Conservation (phyloP, 2,113 vertebrate species). For the Romanogobio albipinnatus region DNA sequence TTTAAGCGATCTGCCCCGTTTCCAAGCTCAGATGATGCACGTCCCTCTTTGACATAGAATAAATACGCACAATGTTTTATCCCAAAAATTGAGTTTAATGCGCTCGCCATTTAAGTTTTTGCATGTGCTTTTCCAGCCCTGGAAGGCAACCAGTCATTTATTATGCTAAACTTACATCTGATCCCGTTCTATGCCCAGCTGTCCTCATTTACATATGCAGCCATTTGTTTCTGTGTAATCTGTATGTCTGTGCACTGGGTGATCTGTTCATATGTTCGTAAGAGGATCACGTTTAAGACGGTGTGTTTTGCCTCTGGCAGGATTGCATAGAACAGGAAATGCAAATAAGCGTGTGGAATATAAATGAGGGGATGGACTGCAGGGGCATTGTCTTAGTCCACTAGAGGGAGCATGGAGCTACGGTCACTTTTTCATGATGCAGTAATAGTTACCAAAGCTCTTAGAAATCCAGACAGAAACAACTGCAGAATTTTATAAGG, state of each 20-base stretch:
- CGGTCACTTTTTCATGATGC: slow-evolving; percentile 25
- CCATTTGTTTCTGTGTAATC: slow-evolving; percentile 23
- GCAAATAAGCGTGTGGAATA: background rate
- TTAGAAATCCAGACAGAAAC: background rate
- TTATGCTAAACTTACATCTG: slow-evolving; percentile 25
- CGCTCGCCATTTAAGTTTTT: background rate
- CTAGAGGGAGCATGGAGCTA: slow-evolving; percentile 71
- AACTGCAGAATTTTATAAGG: background rate
- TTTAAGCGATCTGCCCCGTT: slow-evolving; percentile 1
- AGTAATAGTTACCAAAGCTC: background rate
- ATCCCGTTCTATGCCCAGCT: background rate
- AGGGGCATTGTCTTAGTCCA: slow-evolving; percentile 55
- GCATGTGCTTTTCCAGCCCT: slow-evolving; percentile 1
- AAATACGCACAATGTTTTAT: slow-evolving; percentile 15
- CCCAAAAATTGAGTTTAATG: background rate
- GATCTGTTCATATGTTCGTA: slow-evolving; percentile 10
- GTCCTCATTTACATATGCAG: slow-evolving; percentile 36
- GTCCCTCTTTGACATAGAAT: background rate
- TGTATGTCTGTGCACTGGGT: background rate
- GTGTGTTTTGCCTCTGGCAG: slow-evolving; percentile 22
- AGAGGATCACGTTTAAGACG: background rate
- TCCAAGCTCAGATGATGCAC: slow-evolving; percentile 2
- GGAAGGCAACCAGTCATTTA: slow-evolving; percentile 17
- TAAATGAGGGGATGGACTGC: slow-evolving; percentile 33
- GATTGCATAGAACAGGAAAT: background rate